Evolutionary conservation across 2,797 vertebrate species (phyloP), one percentile per base, ranked within the genome.

Genomic region (Dipus sagitta): DNA sequence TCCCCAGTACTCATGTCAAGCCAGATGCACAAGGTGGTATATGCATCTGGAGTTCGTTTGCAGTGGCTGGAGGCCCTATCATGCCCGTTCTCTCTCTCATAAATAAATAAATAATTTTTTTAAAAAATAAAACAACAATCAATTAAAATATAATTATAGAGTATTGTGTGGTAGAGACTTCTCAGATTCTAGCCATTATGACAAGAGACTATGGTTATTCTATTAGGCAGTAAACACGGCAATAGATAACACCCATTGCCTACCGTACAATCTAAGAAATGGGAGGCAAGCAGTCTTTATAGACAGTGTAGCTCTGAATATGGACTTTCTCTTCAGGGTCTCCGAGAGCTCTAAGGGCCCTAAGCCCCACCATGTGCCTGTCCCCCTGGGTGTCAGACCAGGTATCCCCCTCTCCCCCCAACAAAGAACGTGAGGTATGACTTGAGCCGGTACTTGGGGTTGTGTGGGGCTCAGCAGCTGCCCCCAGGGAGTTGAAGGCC

Each of bases 201-300:
- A 17, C 38, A n/a, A 21, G 21, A 28, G 58, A 64, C 18, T 28
- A 0, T 18, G 34, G 9, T 1, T 0, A 3, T 10, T 15, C 32
- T 42, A 0, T 11, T 62, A 5, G 15, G 20, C 3, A 1, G 2
- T 4, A 17, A 14, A 8, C 0, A 2, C 3, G 1, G 23, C 4
- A 54, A 8, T 2, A 14, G 32, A 30, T 1, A 26, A 17, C 18
- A 2, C 42, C 24, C 21, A 12, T 2, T 0, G 4, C 10, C 1
- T 15, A 18, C 4, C 15, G 2, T 0, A 4, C 0, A 47, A 15
- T 5, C 78, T 30, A 5, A 3, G 11, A 13, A 4, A 1, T 2
- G 0, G 28, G 47, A 1, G 3, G 14, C 10, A 1, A 0, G 17
- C 15, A 9, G 4, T 2, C n/a, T 0, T 2, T 11, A 1, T 0